A percentile compares a stretch with the other conserved stretches of the same genome.
Conservation (phyloP, 2,797 vertebrate species). For the Acomys russatus region DNA sequence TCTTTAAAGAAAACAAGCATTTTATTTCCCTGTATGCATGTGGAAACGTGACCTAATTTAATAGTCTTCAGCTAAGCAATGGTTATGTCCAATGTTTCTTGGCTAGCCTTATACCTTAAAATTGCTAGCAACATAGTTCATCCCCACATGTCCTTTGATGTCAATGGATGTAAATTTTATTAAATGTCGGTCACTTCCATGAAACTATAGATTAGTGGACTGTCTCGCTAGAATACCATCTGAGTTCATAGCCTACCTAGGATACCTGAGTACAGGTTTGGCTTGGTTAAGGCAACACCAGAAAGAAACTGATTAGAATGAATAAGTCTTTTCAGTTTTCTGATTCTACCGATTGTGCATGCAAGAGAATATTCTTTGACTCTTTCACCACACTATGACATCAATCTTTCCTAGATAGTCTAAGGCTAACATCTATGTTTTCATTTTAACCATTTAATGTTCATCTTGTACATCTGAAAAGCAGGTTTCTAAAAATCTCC, state of each 20-base stretch:
- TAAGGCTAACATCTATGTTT: not conserved
- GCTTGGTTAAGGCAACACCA: not conserved
- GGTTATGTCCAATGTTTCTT: not conserved
- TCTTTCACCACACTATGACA: not conserved
- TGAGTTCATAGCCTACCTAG: not conserved
- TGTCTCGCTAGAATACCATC: not conserved
- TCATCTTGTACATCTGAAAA: not conserved
- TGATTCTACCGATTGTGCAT: not conserved
- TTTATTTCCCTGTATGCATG: not conserved
- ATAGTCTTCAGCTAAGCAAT: not conserved
- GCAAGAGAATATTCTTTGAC: not conserved
- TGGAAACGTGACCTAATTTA: not conserved
- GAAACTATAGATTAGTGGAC: not conserved
- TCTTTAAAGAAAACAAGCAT: not conserved
- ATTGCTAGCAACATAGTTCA: not conserved
- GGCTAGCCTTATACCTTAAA: not conserved
- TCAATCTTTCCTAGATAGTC: not conserved
- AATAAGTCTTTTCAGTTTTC: not conserved
- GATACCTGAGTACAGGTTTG: not conserved
- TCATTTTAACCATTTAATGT: conserved; percentile 35
- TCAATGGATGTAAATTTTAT: not conserved
- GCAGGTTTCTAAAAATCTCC: not conserved
- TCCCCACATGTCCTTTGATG: not conserved
- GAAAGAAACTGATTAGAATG: not conserved
- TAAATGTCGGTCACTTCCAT: not conserved